Evolutionary conservation across 2,797 vertebrate genomes (phyloP), one percentile per base, ranked within the genome.

Genomic region (Gymnoscopelus braueri): DNA sequence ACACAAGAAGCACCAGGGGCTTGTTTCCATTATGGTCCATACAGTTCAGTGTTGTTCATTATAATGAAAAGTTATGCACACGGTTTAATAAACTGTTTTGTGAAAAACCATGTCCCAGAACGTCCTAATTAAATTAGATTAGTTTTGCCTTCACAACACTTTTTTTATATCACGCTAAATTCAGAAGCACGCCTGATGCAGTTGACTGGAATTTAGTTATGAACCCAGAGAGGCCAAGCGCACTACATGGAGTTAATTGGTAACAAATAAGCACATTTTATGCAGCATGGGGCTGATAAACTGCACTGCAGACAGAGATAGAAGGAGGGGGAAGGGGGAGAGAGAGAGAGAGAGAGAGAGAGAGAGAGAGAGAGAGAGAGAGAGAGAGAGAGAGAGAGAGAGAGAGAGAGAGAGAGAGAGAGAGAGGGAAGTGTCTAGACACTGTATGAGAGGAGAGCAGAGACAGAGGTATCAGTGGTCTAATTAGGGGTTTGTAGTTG

Each of bases 211-310:
- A 81, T 68, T 63, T 63, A 79, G 71, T 66, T 58, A 67, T 61
- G 71, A 78, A 69, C 64, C 74, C 52, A 69, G 32, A 48, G 65
- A 62, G 67, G 19, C 54, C 32, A 70, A 62, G 70, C 71, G 79
- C 66, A 60, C 68, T 69, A 67, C 67, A 67, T 55, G 12, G 68
- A 87, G 83, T 87, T 90, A 89, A 92, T 86, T 86, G 74, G 80
- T 82, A 74, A 88, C 84, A 88, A 89, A 90, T 84, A 84, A 82
- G 77, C 65, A 58, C 65, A 69, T 77, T 77, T 66, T 69, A 54
- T 72, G 60, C 74, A 72, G 76, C 64, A 53, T 8, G 32, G 65
- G 65, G 51, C 72, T 69, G 70, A 72, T 82, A 87, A 82, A 85
- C 69, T 71, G 65, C 71, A 79, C 10, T 10, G 12, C 14, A 13